Evolutionary conservation across 1,140 invertebrate species (phyloP).

Genomic region (Antheraea pernyi): DNA sequence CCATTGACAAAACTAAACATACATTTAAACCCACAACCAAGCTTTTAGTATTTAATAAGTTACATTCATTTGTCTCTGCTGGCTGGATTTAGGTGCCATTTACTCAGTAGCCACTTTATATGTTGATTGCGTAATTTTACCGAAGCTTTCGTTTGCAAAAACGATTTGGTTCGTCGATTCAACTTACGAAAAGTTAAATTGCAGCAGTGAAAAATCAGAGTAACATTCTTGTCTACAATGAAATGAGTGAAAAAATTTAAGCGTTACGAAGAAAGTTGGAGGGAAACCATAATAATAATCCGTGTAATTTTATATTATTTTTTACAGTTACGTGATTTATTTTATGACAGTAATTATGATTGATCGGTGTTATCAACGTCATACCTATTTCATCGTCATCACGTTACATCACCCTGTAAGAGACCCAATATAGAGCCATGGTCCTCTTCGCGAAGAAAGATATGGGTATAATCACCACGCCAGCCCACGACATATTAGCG

Average conservation of each 20-base stretch:
- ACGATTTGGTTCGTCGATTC: constrained; percentile 41
- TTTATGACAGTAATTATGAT: too few species aligned
- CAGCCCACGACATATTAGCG: too few species aligned
- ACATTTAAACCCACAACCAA: constrained; percentile 30
- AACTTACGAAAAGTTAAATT: constrained; percentile 25
- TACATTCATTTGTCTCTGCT: constrained; percentile 53
- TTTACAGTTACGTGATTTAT: too few species aligned
- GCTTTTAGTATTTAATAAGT: constrained; percentile 50
- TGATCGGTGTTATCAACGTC: too few species aligned
- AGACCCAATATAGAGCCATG: too few species aligned
- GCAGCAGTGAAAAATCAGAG: background rate
- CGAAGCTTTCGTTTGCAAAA: constrained; percentile 43
- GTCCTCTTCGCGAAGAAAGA: too few species aligned
- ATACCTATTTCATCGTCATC: too few species aligned
- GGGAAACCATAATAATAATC: background rate
- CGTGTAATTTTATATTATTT: background rate
- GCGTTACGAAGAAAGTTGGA: background rate
- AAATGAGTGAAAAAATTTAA: background rate
- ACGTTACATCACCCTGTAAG: too few species aligned
- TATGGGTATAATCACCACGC: too few species aligned
- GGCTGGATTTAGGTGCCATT: constrained; percentile 42
- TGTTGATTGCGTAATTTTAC: constrained; percentile 59
- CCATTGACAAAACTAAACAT: background rate
- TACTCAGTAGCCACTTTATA: constrained; percentile 50
- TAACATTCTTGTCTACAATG: background rate